Evolutionary conservation across 1,140 invertebrate species (phyloP).

Genomic region (Oryctes rhinoceros): DNA sequence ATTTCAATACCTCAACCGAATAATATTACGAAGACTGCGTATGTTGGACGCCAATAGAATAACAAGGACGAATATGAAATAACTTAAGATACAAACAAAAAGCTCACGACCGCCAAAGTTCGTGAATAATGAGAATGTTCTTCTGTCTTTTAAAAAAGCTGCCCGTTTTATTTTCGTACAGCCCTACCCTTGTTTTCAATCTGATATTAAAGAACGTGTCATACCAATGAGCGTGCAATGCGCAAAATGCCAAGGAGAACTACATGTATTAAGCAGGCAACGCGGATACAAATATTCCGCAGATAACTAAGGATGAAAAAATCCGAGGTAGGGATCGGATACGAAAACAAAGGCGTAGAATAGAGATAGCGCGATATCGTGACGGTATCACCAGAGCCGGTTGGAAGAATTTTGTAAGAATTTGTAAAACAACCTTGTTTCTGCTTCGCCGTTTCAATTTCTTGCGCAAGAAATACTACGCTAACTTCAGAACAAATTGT

Average conservation of each 20-base stretch:
- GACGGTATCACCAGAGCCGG: not conserved
- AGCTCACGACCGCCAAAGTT: not conserved
- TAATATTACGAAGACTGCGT: too few relatives aligned
- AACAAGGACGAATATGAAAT: too few relatives aligned
- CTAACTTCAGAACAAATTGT: too few relatives aligned
- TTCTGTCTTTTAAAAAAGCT: constrained; percentile 12
- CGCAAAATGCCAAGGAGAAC: constrained; percentile 37
- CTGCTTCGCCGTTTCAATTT: too few relatives aligned
- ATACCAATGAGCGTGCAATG: constrained; percentile 19
- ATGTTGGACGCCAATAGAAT: too few relatives aligned
- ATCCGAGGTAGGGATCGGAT: constrained; percentile 6
- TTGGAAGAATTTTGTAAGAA: constrained; percentile 11
- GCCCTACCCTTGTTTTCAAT: constrained; percentile 12
- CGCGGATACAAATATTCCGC: constrained; percentile 34
- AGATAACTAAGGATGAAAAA: constrained; percentile 25
- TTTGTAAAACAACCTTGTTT: not conserved
- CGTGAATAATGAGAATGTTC: not conserved
- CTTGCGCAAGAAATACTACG: too few relatives aligned
- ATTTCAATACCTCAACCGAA: too few relatives aligned
- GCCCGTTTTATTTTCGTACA: constrained; percentile 8
- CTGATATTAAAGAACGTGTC: constrained; percentile 22
- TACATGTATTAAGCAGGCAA: constrained; percentile 34
- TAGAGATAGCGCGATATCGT: constrained; percentile 2
- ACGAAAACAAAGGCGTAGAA: not conserved
- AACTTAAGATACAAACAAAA: not conserved